Evolutionary conservation across 2,113 vertebrate genomes (phyloP).

Genomic region (Capreolus pygargus): DNA sequence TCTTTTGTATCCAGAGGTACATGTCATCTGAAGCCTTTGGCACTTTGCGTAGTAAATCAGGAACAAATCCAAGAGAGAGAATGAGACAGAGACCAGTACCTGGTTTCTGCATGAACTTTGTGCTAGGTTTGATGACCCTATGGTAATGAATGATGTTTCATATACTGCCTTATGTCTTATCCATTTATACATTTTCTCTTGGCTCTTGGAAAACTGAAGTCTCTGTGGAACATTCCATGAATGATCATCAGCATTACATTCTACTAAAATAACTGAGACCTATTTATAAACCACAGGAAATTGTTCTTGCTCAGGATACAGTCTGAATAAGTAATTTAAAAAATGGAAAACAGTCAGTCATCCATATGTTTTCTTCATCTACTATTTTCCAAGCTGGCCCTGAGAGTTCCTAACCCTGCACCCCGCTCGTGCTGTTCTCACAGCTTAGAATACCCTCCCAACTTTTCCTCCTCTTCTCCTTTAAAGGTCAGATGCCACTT

Average conservation of each 20-base stretch:
- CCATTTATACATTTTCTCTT: constrained; percentile 19
- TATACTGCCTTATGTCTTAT: constrained; percentile 13
- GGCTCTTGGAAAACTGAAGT: background rate
- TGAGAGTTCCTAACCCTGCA: background rate
- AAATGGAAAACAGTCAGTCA: constrained; percentile 49
- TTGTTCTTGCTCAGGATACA: constrained; percentile 77
- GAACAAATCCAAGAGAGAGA: background rate
- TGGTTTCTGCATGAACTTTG: background rate
- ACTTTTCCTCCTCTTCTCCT: background rate
- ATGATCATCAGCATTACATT: constrained; percentile 61
- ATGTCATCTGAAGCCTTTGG: constrained; percentile 24
- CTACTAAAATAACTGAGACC: constrained; percentile 68
- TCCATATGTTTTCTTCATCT: constrained; percentile 50
- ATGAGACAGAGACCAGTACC: background rate
- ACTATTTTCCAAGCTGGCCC: background rate
- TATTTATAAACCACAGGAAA: constrained; percentile 79
- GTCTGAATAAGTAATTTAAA: constrained; percentile 77
- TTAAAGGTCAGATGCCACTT: background rate
- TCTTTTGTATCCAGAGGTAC: background rate
- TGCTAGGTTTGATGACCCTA: background rate
- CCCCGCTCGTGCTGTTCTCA: background rate
- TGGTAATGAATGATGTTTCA: background rate
- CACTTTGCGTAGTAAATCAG: constrained; percentile 11
- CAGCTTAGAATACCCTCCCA: background rate
- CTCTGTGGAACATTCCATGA: background rate